phyloP scores from a whole-genome alignment of 2,888 invertebrate genomes.

The Actias luna region DNA sequence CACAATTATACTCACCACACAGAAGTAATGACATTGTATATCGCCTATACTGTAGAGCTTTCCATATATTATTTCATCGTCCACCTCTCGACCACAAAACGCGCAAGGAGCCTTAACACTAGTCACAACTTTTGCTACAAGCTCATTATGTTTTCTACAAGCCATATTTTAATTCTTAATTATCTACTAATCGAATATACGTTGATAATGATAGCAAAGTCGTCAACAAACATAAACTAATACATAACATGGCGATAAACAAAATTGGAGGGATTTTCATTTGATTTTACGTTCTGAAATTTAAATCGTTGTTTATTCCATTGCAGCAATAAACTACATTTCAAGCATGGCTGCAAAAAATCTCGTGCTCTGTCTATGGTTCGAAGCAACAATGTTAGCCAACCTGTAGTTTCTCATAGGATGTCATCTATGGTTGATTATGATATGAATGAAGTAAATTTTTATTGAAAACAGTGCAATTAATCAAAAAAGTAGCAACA shows the following conservation, averaged over 20 bases:
- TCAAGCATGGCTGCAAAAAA: no score
- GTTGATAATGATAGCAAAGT: no score
- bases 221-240: background rate
- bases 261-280: slow-evolving; percentile 40
- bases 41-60: slow-evolving; percentile 78
- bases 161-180: slow-evolving; percentile 32
- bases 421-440: background rate
- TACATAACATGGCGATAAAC: slow-evolving; percentile 13
- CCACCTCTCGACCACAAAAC: slow-evolving; percentile 75
- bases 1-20: slow-evolving; percentile 82
- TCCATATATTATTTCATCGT: slow-evolving; percentile 80
- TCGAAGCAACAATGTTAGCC: background rate
- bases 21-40: slow-evolving; percentile 87
- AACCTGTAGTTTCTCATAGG: background rate
- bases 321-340: background rate
- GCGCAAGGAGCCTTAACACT: slow-evolving; percentile 64
- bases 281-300: slow-evolving; percentile 28
- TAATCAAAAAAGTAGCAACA: slow-evolving; percentile 72
- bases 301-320: background rate
- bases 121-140: slow-evolving; percentile 51
- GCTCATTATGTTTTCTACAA: slow-evolving; percentile 29
- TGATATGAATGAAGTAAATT: slow-evolving; percentile 3
- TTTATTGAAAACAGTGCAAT: slow-evolving; percentile 47
- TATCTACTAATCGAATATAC: no score
- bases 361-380: background rate